Conservation (phyloP, 2,113 vertebrate species). For the Pedionomus torquatus region DNA sequence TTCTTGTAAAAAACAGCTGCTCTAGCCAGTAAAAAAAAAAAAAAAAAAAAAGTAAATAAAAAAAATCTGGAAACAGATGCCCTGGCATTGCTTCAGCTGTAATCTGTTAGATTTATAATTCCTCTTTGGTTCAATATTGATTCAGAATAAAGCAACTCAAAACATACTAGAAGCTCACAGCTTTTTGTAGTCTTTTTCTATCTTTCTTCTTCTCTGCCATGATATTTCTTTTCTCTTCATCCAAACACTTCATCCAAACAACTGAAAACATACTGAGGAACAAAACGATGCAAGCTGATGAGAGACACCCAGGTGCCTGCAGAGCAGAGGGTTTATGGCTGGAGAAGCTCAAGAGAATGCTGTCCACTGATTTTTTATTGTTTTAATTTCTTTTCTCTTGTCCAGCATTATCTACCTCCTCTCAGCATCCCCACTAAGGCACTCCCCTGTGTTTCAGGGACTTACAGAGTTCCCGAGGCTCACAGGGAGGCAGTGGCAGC, state of each 20-base stretch:
- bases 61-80: constrained; percentile 62
- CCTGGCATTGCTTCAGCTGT: constrained; percentile 56
- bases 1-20: constrained; percentile 75
- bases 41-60: neutral
- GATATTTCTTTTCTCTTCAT: constrained; percentile 14
- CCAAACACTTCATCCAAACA: neutral
- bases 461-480: neutral
- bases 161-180: constrained; percentile 15
- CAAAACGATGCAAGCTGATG: neutral
- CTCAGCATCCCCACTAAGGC: neutral
- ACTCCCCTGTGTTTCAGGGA: neutral
- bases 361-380: neutral
- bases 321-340: neutral
- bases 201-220: neutral
- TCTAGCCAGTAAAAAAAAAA: constrained; percentile 38
- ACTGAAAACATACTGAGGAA: neutral
- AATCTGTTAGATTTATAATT: constrained; percentile 69
- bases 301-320: neutral
- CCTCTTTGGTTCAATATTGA: constrained; percentile 61
- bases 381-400: neutral
- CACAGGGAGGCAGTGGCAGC: neutral
- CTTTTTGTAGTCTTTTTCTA: neutral
- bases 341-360: neutral
- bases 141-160: constrained; percentile 67
- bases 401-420: neutral